These are phyloP conservation scores for Saccostrea cuccullata DNA, from an alignment of 1,140 invertebrate species.

Conservation along the genomic window DNA sequence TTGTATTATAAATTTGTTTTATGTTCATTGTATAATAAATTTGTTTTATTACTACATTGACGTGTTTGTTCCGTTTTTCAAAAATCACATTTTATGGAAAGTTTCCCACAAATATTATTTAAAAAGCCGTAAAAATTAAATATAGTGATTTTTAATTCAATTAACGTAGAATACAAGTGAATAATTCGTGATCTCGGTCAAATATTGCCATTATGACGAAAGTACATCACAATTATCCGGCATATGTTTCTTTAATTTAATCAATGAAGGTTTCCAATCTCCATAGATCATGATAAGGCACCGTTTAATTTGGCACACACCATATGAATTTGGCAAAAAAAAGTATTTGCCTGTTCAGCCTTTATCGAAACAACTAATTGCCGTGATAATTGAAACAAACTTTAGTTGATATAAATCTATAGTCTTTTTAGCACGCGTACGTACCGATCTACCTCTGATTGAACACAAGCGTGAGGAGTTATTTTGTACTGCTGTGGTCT, in stretches of 20 bases:
- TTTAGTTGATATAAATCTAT: neutral
- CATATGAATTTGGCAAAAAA: constrained; percentile 24
- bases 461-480: neutral
- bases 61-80: no score
- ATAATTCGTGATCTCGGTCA: neutral
- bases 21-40: no score
- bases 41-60: no score
- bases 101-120: no score
- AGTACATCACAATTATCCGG: neutral
- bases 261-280: neutral
- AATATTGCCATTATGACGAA: constrained; percentile 2
- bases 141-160: constrained; percentile 10
- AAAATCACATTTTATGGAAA: no score
- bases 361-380: constrained; percentile 34
- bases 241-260: constrained; percentile 22
- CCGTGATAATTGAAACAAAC: constrained; percentile 28
- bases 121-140: neutral
- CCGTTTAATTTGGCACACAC: constrained; percentile 23
- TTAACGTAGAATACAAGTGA: neutral
- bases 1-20: no score
- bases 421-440: neutral
- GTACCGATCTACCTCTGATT: neutral
- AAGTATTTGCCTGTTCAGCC: neutral
- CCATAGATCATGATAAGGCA: neutral
- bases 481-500: no score